Conservation (phyloP, 2,113 vertebrate genomes). For the Edolisoma coerulescens region DNA sequence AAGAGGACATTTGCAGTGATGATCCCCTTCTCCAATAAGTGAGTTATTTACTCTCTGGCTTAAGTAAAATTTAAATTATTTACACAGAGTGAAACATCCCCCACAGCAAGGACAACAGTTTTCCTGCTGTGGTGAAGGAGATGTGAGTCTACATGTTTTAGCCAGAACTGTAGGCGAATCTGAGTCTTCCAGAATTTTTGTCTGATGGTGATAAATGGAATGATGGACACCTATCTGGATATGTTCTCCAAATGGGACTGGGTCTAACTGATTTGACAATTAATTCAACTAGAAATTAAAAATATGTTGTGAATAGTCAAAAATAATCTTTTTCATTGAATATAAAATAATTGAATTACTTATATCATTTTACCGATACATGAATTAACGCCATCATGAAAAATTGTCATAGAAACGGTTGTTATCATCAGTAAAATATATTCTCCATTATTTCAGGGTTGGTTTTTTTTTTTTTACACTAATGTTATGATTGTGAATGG, state of each 20-base stretch:
- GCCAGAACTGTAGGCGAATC: not conserved
- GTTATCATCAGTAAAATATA: not conserved
- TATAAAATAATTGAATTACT: not conserved
- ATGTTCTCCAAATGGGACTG: not conserved
- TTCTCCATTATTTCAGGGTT: not conserved
- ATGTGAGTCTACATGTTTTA: not conserved
- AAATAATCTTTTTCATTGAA: not conserved
- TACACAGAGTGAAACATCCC: not conserved
- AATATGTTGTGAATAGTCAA: not conserved
- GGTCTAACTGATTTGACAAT: not conserved
- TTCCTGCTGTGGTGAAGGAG: not conserved
- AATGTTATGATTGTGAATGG: not conserved
- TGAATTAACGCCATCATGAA: not conserved
- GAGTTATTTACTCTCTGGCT: not conserved
- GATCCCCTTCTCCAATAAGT: not conserved
- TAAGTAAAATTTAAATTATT: not conserved
- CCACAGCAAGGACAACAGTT: not conserved
- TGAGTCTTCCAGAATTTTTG: not conserved
- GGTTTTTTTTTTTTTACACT: not conserved
- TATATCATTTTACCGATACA: not conserved
- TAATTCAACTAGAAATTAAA: not conserved
- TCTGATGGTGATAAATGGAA: not conserved
- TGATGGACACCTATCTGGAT: not conserved
- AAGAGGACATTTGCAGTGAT: not conserved
- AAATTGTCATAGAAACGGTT: not conserved